Evolutionary conservation across 2,797 vertebrate species (phyloP).

Genomic region (Notamacropus eugenii): DNA sequence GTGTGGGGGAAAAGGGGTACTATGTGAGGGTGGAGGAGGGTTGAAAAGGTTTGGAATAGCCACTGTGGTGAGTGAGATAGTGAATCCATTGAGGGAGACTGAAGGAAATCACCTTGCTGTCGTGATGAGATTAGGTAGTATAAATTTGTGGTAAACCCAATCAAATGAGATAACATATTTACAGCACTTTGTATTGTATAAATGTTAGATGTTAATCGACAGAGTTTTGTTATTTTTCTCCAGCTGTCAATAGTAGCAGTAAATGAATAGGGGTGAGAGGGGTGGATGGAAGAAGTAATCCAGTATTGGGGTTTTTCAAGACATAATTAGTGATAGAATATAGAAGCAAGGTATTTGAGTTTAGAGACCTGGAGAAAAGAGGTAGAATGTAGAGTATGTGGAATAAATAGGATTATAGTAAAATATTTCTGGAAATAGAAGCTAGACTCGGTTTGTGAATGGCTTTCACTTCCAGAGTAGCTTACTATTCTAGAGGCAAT

Average conservation of each 20-base stretch:
- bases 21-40: not conserved
- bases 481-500: not conserved
- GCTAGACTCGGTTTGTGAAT: not conserved
- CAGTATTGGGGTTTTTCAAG: not conserved
- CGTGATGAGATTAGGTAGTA: not conserved
- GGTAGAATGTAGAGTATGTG: not conserved
- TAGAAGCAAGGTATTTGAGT: not conserved
- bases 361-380: not conserved
- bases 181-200: not conserved
- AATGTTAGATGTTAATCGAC: not conserved
- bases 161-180: not conserved
- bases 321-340: not conserved
- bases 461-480: not conserved
- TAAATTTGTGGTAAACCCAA: not conserved
- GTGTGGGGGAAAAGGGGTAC: not conserved
- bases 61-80: not conserved
- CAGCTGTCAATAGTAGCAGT: not conserved
- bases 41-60: not conserved
- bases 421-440: not conserved
- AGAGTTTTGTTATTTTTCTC: not conserved
- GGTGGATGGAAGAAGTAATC: not conserved
- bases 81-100: not conserved
- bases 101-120: not conserved
- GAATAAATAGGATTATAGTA: not conserved
- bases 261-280: not conserved